These are phyloP conservation scores for Paratilapia polleni DNA, from an alignment of 2,113 vertebrate species.

Conservation along the genomic window DNA sequence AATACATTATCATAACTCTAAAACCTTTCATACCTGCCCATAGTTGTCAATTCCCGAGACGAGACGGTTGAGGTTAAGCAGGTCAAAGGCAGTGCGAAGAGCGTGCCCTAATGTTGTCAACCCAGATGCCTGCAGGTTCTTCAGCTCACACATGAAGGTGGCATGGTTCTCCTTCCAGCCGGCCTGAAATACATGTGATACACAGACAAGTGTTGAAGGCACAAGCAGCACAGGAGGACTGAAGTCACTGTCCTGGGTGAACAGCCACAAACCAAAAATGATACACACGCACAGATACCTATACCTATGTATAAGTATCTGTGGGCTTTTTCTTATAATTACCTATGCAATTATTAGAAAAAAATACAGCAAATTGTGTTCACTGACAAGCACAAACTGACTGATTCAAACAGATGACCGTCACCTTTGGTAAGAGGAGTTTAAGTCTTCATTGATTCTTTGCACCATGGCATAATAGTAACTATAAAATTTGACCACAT, in stretches of 20 bases:
- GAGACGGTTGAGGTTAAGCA: slow-evolving; percentile 98
- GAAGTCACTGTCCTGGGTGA: background rate
- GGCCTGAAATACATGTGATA: slow-evolving; percentile 77
- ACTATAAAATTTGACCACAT: slow-evolving; percentile 19
- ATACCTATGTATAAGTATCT: no score
- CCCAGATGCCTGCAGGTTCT: slow-evolving; percentile 96
- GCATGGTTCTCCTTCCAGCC: slow-evolving; percentile 99
- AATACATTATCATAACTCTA: background rate
- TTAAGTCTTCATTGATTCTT: background rate
- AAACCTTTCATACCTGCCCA: slow-evolving; percentile 86
- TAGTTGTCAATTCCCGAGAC: slow-evolving; percentile 99
- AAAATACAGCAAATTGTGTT: slow-evolving; percentile 8
- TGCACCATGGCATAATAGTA: background rate
- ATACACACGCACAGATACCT: slow-evolving; percentile 31
- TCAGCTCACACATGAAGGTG: slow-evolving; percentile 98
- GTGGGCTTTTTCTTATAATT: no score
- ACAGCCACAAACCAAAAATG: slow-evolving; percentile 35
- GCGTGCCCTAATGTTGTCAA: slow-evolving; percentile 96
- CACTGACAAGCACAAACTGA: slow-evolving; percentile 12
- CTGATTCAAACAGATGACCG: background rate
- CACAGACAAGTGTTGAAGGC: background rate
- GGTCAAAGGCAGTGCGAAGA: slow-evolving; percentile 94
- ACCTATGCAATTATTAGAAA: slow-evolving; percentile 26
- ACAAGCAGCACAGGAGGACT: background rate
- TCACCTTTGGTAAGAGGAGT: background rate